Evolutionary conservation across 2,888 invertebrate genomes (phyloP).

Genomic region (Ochlodes sylvanus): DNA sequence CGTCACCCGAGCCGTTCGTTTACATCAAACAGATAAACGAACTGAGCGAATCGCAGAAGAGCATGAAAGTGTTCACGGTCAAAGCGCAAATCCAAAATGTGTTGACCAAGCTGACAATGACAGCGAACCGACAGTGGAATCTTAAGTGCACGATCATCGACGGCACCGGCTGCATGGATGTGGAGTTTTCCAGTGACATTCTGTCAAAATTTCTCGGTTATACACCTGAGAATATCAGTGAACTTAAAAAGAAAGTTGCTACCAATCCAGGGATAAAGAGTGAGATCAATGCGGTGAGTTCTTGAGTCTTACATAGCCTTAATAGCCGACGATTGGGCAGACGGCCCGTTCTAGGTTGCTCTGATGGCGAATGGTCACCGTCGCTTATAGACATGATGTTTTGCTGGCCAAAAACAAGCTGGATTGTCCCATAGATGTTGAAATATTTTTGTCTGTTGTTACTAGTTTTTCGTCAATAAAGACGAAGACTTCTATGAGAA

Average conservation of each 20-base stretch:
- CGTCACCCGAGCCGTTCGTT: conserved; percentile 68
- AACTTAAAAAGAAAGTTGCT: conserved; percentile 67
- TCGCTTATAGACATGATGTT: too few species aligned
- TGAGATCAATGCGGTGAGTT: conserved; percentile 65
- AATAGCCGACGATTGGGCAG: too few species aligned
- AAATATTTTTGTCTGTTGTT: too few species aligned
- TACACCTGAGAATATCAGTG: conserved; percentile 75
- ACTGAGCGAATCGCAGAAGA: conserved; percentile 56
- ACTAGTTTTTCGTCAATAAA: too few species aligned
- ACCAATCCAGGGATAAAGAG: conserved; percentile 65
- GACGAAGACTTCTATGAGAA: too few species aligned
- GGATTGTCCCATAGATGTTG: too few species aligned
- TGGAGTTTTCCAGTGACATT: conserved; percentile 84
- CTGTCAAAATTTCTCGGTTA: conserved; percentile 79
- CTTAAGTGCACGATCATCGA: conserved; percentile 85
- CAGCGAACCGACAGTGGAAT: conserved; percentile 79
- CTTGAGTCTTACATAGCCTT: background rate
- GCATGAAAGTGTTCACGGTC: conserved; percentile 78
- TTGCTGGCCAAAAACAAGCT: too few species aligned
- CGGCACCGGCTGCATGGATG: conserved; percentile 81
- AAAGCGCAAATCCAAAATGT: conserved; percentile 84
- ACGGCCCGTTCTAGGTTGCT: too few species aligned
- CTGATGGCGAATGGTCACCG: too few species aligned
- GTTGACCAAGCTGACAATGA: conserved; percentile 81
- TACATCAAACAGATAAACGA: conserved; percentile 77